Percentiles rank a stretch among this genome's conserved stretches.
These are phyloP conservation scores for Bambusicola thoracicus DNA, from an alignment of 2,113 vertebrate species.

Conservation along the genomic window DNA sequence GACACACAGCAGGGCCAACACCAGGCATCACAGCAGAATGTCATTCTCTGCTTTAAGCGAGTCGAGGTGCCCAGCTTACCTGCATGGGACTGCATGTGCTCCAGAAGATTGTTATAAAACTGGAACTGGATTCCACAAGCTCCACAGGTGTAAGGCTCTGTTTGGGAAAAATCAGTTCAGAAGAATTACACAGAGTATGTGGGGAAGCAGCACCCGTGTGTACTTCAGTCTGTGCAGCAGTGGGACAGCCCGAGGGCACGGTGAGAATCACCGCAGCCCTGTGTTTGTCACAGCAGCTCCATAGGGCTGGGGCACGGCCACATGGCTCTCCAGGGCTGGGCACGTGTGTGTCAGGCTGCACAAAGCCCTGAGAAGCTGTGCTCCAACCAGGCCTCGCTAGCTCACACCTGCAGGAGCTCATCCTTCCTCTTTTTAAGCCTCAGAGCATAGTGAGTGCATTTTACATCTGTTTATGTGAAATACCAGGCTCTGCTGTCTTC, in stretches of 20 bases:
- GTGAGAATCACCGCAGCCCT: not conserved
- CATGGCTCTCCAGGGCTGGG: not conserved
- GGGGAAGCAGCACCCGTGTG: conserved; percentile 62
- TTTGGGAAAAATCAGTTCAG: conserved; percentile 80
- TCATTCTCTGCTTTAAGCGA: conserved; percentile 16
- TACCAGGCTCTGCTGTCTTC: conserved; percentile 1
- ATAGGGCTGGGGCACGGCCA: not conserved
- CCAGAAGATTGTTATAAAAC: conserved; percentile 99
- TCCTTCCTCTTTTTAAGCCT: not conserved
- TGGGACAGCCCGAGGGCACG: not conserved
- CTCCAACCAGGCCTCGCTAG: fast-evolving
- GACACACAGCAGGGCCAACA: conserved; percentile 26
- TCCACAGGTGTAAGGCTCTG: conserved; percentile 98
- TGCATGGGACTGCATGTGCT: conserved; percentile 99
- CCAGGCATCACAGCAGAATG: conserved; percentile 42
- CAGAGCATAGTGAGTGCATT: not conserved
- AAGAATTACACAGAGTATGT: conserved; percentile 39
- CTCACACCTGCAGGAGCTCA: not conserved
- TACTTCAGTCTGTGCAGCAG: not conserved
- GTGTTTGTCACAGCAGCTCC: not conserved
- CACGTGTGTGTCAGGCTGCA: fast-evolving
- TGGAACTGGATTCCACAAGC: conserved; percentile 99
- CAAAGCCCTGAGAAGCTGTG: not conserved
- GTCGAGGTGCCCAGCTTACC: conserved; percentile 81
- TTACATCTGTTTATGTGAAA: not conserved